Evolutionary conservation across 2,888 invertebrate species (phyloP).

Genomic region (Poecilobothrus nobilitatus): DNA sequence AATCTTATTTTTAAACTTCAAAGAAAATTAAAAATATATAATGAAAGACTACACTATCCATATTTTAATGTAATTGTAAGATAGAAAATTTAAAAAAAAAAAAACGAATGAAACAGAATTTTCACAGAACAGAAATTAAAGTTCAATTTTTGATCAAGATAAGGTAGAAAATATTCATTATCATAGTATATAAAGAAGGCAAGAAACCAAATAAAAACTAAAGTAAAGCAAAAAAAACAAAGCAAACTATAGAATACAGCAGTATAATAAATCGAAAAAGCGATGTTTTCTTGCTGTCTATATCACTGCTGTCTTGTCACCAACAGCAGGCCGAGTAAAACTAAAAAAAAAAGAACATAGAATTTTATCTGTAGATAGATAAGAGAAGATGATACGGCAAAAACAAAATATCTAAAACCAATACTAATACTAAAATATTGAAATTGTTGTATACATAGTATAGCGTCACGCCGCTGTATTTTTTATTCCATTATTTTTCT

Average conservation of each 20-base stretch:
- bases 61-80: no score
- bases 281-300: neutral
- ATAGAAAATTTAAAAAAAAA: no score
- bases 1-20: no score
- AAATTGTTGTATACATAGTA: neutral
- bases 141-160: no score
- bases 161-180: no score
- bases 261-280: neutral
- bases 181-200: no score
- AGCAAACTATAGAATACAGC: neutral
- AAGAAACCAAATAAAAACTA: neutral
- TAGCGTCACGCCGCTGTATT: neutral
- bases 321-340: neutral
- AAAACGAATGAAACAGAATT: no score
- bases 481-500: neutral
- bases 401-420: neutral
- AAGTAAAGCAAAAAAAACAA: neutral
- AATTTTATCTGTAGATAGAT: neutral
- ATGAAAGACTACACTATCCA: no score
- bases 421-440: neutral
- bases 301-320: constrained; percentile 3
- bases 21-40: no score
- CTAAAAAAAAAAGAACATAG: neutral
- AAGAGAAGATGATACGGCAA: neutral
- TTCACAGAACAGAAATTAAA: no score